Evolutionary conservation across 1,140 invertebrate genomes (phyloP).

Genomic region (Sarcophaga peregrina): DNA sequence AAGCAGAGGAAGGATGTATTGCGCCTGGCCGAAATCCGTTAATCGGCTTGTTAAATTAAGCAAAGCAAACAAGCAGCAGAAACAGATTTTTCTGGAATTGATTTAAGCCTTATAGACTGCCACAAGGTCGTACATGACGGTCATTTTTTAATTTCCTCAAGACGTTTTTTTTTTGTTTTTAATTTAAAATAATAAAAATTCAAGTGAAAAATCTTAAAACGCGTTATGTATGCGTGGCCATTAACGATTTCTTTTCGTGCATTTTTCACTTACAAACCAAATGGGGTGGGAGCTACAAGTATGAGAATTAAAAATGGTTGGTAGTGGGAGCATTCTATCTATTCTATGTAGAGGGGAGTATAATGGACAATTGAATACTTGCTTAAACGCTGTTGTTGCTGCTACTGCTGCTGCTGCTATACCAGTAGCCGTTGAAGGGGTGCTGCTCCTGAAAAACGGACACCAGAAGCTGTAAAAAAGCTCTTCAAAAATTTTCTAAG

Average conservation of each 20-base stretch:
- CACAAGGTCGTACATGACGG: no score
- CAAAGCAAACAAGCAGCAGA: no score
- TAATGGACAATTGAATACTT: not conserved
- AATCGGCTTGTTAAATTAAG: no score
- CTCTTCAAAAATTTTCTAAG: no score
- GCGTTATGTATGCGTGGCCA: conserved; percentile 36
- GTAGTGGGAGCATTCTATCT: not conserved
- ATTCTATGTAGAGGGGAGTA: no score
- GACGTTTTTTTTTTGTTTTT: not conserved
- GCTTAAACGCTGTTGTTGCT: not conserved
- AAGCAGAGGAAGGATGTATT: no score
- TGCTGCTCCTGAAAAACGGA: not conserved
- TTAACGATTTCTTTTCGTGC: conserved; percentile 41
- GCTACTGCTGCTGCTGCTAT: not conserved
- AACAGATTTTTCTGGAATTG: no score
- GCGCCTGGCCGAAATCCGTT: no score
- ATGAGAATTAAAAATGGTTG: not conserved
- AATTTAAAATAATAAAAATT: conserved; percentile 19
- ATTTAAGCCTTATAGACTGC: no score
- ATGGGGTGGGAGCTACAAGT: not conserved
- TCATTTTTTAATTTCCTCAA: no score
- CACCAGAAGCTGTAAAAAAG: no score
- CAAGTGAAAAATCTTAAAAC: conserved; percentile 22
- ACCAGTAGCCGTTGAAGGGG: conserved; percentile 18
- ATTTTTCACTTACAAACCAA: conserved; percentile 28